Conservation (phyloP, 2,113 vertebrate genomes). For the Cercocebus atys region DNA sequence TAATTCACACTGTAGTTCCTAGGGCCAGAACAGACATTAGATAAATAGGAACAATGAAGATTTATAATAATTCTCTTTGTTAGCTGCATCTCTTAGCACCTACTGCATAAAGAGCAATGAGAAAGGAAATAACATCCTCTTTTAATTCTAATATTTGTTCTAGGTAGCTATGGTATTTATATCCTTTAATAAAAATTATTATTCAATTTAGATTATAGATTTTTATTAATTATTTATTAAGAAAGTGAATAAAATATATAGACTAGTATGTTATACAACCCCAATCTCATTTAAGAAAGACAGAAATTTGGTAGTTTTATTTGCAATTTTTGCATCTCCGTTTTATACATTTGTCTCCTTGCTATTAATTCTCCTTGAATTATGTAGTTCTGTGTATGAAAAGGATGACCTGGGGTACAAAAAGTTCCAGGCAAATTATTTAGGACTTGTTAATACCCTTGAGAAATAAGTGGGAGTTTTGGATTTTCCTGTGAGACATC, state of each 20-base stretch:
- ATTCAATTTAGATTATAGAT: background rate
- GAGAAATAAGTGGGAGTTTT: slow-evolving; percentile 19
- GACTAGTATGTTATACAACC: background rate
- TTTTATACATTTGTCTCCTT: background rate
- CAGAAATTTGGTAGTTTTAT: background rate
- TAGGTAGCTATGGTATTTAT: background rate
- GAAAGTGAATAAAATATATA: background rate
- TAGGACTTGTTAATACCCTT: slow-evolving; percentile 36
- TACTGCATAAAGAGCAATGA: background rate
- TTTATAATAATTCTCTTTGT: background rate
- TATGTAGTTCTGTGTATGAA: slow-evolving; percentile 22
- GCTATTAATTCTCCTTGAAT: background rate
- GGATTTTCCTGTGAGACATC: slow-evolving; percentile 48
- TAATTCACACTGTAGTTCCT: background rate
- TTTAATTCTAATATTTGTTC: background rate
- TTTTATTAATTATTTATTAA: background rate
- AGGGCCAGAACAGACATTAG: background rate
- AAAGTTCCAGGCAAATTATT: background rate
- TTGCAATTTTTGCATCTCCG: background rate
- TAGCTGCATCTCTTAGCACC: background rate
- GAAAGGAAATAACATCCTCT: background rate
- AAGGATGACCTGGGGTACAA: slow-evolving; percentile 16
- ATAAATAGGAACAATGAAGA: background rate
- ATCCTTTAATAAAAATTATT: background rate
- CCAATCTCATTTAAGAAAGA: background rate